Base-by-base conservation (phyloP, 2,797 vertebrate genomes). In the Macropus fuliginosus region DNA sequence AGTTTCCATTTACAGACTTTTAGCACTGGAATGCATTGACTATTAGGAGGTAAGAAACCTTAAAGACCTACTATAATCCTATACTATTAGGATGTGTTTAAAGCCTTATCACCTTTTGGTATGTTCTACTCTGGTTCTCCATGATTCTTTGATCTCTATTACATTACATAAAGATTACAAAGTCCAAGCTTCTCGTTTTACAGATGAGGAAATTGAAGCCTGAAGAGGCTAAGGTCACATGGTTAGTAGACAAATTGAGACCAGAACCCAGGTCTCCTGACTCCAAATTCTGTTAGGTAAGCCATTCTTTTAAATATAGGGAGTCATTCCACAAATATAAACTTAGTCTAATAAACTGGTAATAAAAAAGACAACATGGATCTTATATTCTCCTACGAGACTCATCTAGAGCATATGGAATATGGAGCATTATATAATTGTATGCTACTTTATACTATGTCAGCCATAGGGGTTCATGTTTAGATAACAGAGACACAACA, bases 311-410 rank as follows among this genome's bases (percentile, higher is more conserved):
- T 91, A 93, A 56, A 95, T 55, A 94, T 40, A 93, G 81, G 92
- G 56, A 95, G 94, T 54, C 3, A 96, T 94, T 90, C 46, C 50
- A 54, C 11, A 29, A 91, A 11, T 96, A 95, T 27, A 96, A 95
- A 96, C 1, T 27, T 93, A 93, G 3, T 59, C 21, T 94, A 94
- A 55, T 91, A 94, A 90, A 94, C 91, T 87, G 95, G 92, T 91
- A 95, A 94, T 46, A 14, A 87, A 4, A 55, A 94, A 91, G 55
- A 27, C 52, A 93, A 87, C 91, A 87, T 89, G n/a, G 56, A 29
- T 93, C 92, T 29, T 59, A 95, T 10, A 92, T 56, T 94, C 91
- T 81, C 40, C 21, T 46, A 9, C 95, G 96, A 95, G 40, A 52
- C 16, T 66, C 90, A 31, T 93, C 29, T 52, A 94, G 46, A 94